These are phyloP conservation scores for Phocoena phocoena DNA, from an alignment of 2,113 vertebrate species.

Conservation along the genomic window DNA sequence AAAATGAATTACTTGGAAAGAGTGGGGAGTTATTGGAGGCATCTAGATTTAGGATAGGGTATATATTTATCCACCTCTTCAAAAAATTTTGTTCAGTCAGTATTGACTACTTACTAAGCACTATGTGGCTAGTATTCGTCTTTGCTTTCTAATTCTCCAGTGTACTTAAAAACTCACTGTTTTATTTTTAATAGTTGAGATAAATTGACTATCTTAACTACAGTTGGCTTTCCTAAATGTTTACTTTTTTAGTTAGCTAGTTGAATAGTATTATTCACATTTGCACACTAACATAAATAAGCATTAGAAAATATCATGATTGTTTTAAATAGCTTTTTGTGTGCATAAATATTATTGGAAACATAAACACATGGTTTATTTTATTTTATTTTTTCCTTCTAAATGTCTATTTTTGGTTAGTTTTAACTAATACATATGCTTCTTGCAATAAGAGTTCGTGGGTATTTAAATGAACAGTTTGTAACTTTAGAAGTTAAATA, in stretches of 20 bases:
- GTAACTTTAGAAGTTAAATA: conserved; percentile 48
- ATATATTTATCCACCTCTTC: neutral
- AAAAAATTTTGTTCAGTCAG: neutral
- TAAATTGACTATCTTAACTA: conserved; percentile 14
- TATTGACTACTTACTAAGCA: neutral
- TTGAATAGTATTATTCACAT: conserved; percentile 32
- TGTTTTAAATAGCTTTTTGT: conserved; percentile 47
- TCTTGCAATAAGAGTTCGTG: conserved; percentile 46
- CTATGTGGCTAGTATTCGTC: neutral
- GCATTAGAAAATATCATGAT: conserved; percentile 15
- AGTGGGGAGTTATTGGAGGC: neutral
- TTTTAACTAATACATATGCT: neutral
- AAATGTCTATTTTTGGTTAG: conserved; percentile 26
- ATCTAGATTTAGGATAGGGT: neutral
- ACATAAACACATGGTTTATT: neutral
- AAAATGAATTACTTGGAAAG: neutral
- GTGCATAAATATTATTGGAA: conserved; percentile 20
- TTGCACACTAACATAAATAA: neutral
- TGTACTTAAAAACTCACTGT: neutral
- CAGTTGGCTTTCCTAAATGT: conserved; percentile 43
- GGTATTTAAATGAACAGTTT: conserved; percentile 21
- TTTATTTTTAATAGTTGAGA: conserved; percentile 24
- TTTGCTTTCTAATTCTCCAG: conserved; percentile 28
- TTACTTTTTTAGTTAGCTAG: neutral
- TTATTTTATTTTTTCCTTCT: conserved; percentile 12